These are phyloP conservation scores for Oryzias javanicus DNA, from an alignment of 2,113 vertebrate genomes.

Conservation along the genomic window DNA sequence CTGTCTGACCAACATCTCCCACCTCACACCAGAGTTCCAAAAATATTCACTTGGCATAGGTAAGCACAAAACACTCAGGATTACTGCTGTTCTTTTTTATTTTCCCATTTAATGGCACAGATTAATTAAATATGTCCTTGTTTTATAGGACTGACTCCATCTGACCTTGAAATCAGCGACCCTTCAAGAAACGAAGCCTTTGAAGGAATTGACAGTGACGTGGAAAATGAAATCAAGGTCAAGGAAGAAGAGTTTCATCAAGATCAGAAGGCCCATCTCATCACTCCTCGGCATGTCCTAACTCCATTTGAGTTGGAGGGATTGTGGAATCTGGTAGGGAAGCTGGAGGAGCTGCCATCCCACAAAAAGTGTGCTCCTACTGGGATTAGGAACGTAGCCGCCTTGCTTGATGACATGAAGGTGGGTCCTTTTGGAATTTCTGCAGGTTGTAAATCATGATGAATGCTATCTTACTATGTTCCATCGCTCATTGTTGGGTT, in stretches of 20 bases:
- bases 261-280: conserved; percentile 27
- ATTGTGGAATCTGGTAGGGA: conserved; percentile 89
- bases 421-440: conserved; percentile 60
- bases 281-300: conserved; percentile 63
- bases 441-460: neutral
- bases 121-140: neutral
- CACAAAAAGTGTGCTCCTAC: conserved; percentile 94
- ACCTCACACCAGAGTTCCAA: conserved; percentile 95
- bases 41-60: conserved; percentile 93
- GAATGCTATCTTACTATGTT: neutral
- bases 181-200: conserved; percentile 33
- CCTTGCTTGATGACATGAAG: conserved; percentile 87
- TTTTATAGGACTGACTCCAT: conserved; percentile 65
- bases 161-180: conserved; percentile 55
- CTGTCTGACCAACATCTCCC: conserved; percentile 90
- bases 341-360: conserved; percentile 89
- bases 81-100: neutral
- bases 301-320: conserved; percentile 94
- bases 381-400: conserved; percentile 86
- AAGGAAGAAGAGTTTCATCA: conserved; percentile 36
- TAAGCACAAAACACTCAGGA: conserved; percentile 62
- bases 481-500: neutral
- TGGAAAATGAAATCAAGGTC: conserved; percentile 30
- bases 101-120: neutral
- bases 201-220: conserved; percentile 54